Percentiles rank a stretch among this genome's conserved stretches.
Conservation (phyloP, 2,113 vertebrate species). For the Xerus inauris region DNA sequence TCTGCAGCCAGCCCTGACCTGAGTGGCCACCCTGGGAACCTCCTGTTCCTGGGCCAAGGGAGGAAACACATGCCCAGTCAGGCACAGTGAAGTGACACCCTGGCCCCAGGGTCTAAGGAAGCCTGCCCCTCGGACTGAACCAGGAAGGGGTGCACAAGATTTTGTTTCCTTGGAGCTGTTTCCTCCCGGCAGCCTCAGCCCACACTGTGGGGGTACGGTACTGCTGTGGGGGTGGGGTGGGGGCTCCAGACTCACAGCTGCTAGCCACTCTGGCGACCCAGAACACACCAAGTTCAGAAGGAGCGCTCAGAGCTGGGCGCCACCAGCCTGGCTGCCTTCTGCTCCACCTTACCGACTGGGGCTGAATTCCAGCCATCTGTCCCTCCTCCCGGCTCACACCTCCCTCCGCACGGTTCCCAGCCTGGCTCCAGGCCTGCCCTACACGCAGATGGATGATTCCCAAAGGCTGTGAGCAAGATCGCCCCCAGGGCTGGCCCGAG, state of each 20-base stretch:
- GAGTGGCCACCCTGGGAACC: background rate
- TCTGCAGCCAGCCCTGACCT: background rate
- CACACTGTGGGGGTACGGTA: background rate
- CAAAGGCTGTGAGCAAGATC: conserved; percentile 12
- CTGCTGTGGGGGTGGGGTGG: too few species aligned
- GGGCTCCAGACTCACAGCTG: background rate
- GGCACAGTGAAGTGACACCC: conserved; percentile 43
- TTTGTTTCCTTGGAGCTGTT: background rate
- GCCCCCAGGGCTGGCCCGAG: background rate
- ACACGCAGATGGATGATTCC: conserved; percentile 66
- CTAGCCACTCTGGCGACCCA: background rate
- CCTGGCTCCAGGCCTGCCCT: conserved; percentile 69
- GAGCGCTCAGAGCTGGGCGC: background rate
- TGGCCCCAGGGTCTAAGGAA: background rate
- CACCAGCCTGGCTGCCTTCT: conserved; percentile 70
- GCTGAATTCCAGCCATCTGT: conserved; percentile 79
- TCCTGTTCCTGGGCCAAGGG: conserved; percentile 13
- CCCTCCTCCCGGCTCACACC: conserved; percentile 62
- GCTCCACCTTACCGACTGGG: conserved; percentile 49
- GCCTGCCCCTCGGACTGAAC: background rate
- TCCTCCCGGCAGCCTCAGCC: background rate
- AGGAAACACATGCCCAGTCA: conserved; percentile 58
- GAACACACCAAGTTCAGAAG: background rate
- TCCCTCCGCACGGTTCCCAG: conserved; percentile 63
- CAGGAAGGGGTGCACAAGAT: background rate